These are phyloP conservation scores for Allophyes oxyacanthae DNA, from an alignment of 2,888 invertebrate genomes.

Conservation along the genomic window DNA sequence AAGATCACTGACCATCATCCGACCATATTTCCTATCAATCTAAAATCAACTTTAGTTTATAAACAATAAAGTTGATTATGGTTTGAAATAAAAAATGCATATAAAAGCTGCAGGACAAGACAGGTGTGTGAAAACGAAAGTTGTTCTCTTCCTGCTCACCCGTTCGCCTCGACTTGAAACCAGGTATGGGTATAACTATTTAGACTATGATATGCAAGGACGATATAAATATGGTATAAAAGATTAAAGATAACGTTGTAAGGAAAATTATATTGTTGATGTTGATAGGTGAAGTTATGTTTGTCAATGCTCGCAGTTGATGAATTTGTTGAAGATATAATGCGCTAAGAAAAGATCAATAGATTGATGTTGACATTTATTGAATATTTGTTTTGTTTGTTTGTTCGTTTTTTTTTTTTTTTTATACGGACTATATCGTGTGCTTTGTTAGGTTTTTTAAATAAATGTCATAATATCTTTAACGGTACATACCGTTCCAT, in stretches of 20 bases:
- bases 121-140: slow-evolving; percentile 89
- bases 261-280: slow-evolving; percentile 24
- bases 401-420: too few relatives aligned
- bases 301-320: slow-evolving; percentile 8
- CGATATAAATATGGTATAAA: slow-evolving; percentile 51
- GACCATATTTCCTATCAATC: slow-evolving; percentile 15
- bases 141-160: slow-evolving; percentile 88
- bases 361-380: not conserved
- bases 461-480: too few relatives aligned
- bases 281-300: slow-evolving; percentile 9
- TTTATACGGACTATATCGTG: too few relatives aligned
- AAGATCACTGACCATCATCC: slow-evolving; percentile 52
- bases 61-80: slow-evolving; percentile 60
- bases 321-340: slow-evolving; percentile 5
- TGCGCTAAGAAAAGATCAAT: not conserved
- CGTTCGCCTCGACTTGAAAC: slow-evolving; percentile 78
- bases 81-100: slow-evolving; percentile 59
- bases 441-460: too few relatives aligned
- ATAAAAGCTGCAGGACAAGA: slow-evolving; percentile 80
- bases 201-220: slow-evolving; percentile 67
- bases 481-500: too few relatives aligned
- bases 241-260: slow-evolving; percentile 51
- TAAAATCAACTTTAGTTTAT: slow-evolving; percentile 35
- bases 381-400: not conserved
- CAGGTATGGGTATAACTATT: slow-evolving; percentile 66